Evolutionary conservation across 1,140 invertebrate genomes (phyloP), one percentile per base, ranked within the genome.

Genomic region (Zaprionus lachaisei): DNA sequence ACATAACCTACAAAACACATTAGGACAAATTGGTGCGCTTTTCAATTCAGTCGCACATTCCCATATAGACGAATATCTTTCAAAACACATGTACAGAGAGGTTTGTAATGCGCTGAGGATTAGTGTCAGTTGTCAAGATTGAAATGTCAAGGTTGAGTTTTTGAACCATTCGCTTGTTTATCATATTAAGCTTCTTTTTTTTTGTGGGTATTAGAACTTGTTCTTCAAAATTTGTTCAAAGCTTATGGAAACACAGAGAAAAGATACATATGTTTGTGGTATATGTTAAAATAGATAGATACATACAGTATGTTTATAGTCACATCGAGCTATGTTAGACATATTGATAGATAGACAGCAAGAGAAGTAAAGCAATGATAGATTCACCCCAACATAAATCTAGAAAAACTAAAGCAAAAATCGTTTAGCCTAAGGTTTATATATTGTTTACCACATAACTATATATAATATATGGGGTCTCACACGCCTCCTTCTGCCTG

Each of bases 101-200:
- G 66, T 69, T 72, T 69, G 56, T 77, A 77, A 83, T 76, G 80
- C 77, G 67, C 47, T 37, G 63, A 64, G 65, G 83, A 86, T 86
- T 87, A 86, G 77, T 87, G 83, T 87, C 83, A 78, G 72, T 80
- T 83, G 82, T 80, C 83, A 75, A 76, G 77, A 72, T 26, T 58
- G 70, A 44, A 80, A 80, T 75, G 66, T 68, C 72, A 79, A 79
- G 72, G 54, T 55, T 64, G 87, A 87, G 80, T 86, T 84, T 87
- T 86, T 85, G 26, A 56, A 56, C 26, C 17, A 24, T 51, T 14
- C 11, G 47, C 20, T 22, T 22, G 47, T 51, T 51, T 24, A 22
- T 51, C 22, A 24, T 51, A 51, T 51, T 22, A 24, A 24, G 20
- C 20, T 51, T 24, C 4, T 47, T 47, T 47, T 47, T 44, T 17